Evolutionary conservation across 1,140 invertebrate species (phyloP).

Genomic region (Ceratosolen solmsi): DNA sequence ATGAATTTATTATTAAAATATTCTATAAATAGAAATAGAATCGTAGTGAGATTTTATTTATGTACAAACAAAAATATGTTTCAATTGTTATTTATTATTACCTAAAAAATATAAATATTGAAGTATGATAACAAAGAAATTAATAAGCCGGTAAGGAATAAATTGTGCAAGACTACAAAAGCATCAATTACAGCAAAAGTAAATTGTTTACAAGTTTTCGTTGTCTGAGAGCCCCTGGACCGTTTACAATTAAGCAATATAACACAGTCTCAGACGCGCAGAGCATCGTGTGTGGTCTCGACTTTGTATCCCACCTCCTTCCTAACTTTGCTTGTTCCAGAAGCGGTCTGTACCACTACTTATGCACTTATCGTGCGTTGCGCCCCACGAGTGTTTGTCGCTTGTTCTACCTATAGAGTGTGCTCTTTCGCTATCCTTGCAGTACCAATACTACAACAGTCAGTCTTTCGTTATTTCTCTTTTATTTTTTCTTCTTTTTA

Average conservation of each 20-base stretch:
- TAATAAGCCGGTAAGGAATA: too few species aligned
- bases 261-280: slow-evolving; percentile 71
- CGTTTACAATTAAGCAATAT: slow-evolving; percentile 75
- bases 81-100: too few species aligned
- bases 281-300: slow-evolving; percentile 73
- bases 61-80: too few species aligned
- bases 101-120: too few species aligned
- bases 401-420: not conserved
- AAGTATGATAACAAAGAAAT: too few species aligned
- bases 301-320: slow-evolving; percentile 66
- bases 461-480: slow-evolving; percentile 55
- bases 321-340: slow-evolving; percentile 57
- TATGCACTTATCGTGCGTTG: slow-evolving; percentile 48
- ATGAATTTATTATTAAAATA: too few species aligned
- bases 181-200: not conserved
- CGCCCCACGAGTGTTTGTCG: slow-evolving; percentile 40
- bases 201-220: not conserved
- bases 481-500: slow-evolving; percentile 44
- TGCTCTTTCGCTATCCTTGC: slow-evolving; percentile 44
- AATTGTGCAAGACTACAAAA: not conserved
- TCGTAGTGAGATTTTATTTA: too few species aligned
- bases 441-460: slow-evolving; percentile 32
- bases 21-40: too few species aligned
- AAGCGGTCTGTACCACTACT: slow-evolving; percentile 58
- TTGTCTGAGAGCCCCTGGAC: slow-evolving; percentile 67